Evolutionary conservation across 2,797 vertebrate species (phyloP).

Genomic region (Neosalanx taihuensis): DNA sequence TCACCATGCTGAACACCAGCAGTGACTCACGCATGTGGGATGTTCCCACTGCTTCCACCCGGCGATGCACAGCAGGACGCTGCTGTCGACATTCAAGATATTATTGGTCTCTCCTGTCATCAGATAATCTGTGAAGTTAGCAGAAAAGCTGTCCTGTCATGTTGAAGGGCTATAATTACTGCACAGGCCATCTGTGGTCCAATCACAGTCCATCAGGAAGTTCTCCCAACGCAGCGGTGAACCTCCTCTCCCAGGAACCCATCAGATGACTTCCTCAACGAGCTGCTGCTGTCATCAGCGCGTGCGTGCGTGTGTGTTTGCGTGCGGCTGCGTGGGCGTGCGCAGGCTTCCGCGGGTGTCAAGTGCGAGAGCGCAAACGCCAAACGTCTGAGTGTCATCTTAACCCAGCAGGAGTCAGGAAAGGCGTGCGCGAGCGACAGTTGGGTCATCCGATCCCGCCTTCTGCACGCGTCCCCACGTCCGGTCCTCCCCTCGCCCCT

Average conservation of each 20-base stretch:
- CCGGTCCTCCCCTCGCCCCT: no score
- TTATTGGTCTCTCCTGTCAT: not conserved
- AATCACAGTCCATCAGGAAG: conserved; percentile 26
- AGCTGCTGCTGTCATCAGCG: conserved; percentile 10
- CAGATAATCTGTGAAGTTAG: conserved; percentile 7
- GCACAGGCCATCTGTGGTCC: conserved; percentile 41
- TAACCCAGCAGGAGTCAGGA: not conserved
- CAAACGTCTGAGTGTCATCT: not conserved
- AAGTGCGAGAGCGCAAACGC: not conserved
- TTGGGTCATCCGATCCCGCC: not conserved
- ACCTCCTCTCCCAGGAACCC: conserved; percentile 23
- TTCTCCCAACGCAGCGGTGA: conserved; percentile 34
- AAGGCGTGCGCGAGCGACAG: not conserved
- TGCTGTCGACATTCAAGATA: no score
- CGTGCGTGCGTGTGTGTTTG: not conserved
- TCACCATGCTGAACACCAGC: no score
- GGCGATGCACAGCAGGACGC: no score
- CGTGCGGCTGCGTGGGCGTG: not conserved
- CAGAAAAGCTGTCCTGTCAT: conserved; percentile 36
- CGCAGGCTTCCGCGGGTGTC: not conserved
- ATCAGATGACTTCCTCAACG: not conserved
- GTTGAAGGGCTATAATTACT: conserved; percentile 54
- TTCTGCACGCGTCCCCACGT: no score
- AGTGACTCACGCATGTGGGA: no score
- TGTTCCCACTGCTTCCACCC: no score